Evolutionary conservation across 2,888 invertebrate genomes (phyloP).

Genomic region (Drosophila infuscata): DNA sequence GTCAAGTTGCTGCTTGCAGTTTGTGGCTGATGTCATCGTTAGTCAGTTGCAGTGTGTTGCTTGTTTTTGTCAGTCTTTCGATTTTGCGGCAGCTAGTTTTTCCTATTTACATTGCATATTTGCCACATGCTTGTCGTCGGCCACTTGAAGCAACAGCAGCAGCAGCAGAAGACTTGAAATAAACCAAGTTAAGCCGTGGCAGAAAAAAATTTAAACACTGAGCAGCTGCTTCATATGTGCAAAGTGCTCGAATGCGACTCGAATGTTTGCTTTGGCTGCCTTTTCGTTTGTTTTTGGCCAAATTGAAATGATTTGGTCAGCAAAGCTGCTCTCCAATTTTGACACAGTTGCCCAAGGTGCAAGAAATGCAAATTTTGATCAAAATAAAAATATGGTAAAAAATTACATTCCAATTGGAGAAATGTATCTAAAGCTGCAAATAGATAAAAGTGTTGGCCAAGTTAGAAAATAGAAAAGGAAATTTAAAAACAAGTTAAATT

Average conservation of each 20-base stretch:
- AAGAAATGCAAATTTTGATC: background rate
- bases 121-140: constrained; percentile 24
- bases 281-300: constrained; percentile 39
- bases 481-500: background rate
- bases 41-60: constrained; percentile 41
- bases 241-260: constrained; percentile 42
- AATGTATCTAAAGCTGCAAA: background rate
- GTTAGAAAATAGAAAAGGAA: background rate
- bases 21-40: constrained; percentile 54
- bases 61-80: constrained; percentile 32
- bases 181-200: constrained; percentile 37
- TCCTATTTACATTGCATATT: constrained; percentile 64
- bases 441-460: background rate
- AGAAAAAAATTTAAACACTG: constrained; percentile 12
- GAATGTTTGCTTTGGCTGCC: constrained; percentile 56
- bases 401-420: background rate
- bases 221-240: constrained; percentile 51
- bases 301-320: constrained; percentile 31
- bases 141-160: constrained; percentile 32
- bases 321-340: constrained; percentile 1
- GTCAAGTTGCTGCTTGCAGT: constrained; percentile 47
- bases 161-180: constrained; percentile 23
- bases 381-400: background rate
- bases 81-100: constrained; percentile 47
- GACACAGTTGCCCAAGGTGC: background rate